Percentiles rank a stretch among this genome's conserved stretches.
These are phyloP conservation scores for Benthosema pterotum DNA, from an alignment of 2,797 vertebrate species.

Conservation along the genomic window DNA sequence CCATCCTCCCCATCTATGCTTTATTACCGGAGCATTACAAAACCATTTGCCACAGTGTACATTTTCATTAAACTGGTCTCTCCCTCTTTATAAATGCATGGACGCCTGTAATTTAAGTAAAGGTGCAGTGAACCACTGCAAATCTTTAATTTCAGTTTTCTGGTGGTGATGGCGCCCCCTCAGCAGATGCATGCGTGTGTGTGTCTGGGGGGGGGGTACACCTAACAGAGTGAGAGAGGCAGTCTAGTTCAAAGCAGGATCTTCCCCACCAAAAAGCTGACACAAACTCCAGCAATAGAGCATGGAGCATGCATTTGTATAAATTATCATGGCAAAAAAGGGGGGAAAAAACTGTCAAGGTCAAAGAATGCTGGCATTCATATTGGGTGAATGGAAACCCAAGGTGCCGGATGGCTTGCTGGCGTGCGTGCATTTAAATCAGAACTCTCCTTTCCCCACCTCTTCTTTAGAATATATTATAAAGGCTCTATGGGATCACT, in stretches of 20 bases:
- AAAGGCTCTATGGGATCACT: constrained; percentile 33
- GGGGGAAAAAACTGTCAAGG: constrained; percentile 57
- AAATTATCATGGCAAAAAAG: constrained; percentile 70
- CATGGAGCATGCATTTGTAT: constrained; percentile 75
- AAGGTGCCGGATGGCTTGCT: constrained; percentile 32
- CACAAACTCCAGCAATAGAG: constrained; percentile 54
- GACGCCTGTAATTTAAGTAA: constrained; percentile 66
- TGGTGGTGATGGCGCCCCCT: constrained; percentile 39
- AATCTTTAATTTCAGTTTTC: constrained; percentile 75
- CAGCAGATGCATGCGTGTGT: constrained; percentile 8
- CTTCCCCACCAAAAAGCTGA: constrained; percentile 53
- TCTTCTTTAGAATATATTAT: constrained; percentile 34
- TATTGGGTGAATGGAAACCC: constrained; percentile 47
- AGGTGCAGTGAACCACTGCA: constrained; percentile 62
- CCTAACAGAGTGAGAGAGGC: constrained; percentile 8
- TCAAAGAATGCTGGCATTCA: constrained; percentile 61
- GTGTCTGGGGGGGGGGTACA: constrained; percentile 28
- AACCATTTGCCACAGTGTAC: constrained; percentile 54
- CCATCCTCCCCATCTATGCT: constrained; percentile 31
- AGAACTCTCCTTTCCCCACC: constrained; percentile 23
- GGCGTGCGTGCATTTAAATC: constrained; percentile 60
- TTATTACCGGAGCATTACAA: constrained; percentile 54
- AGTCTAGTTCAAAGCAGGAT: constrained; percentile 49
- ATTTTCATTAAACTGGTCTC: constrained; percentile 66
- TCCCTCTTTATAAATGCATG: constrained; percentile 65